Evolutionary conservation across 2,797 vertebrate species (phyloP).

Genomic region (Erethizon dorsatum): DNA sequence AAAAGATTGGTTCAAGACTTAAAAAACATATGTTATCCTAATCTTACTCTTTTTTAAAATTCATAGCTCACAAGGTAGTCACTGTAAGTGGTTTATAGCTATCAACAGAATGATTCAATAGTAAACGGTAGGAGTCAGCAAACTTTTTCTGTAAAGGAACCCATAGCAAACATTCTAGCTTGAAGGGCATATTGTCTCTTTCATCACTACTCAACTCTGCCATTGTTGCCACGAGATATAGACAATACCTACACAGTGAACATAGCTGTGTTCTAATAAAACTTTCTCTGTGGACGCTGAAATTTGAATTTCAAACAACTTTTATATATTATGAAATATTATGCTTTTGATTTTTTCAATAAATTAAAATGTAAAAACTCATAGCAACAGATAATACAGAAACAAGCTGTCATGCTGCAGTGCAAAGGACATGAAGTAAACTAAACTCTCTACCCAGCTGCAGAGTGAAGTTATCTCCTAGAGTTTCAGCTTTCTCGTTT

Average conservation of each 20-base stretch:
- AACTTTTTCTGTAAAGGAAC: background rate
- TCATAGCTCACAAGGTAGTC: too few relatives aligned
- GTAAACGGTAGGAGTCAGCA: background rate
- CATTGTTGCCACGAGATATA: too few relatives aligned
- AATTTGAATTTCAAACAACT: slow-evolving; percentile 7
- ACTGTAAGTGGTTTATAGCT: background rate
- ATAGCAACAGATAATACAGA: background rate
- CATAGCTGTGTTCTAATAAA: background rate
- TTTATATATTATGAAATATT: background rate
- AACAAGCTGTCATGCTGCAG: background rate
- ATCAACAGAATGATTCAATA: background rate
- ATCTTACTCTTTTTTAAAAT: background rate
- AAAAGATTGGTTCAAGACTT: background rate
- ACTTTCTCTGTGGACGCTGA: background rate
- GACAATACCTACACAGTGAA: background rate
- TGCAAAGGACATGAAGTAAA: background rate
- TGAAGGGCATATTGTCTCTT: background rate
- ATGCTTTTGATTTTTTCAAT: background rate
- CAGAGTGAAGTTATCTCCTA: background rate
- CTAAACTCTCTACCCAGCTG: rapidly evolving
- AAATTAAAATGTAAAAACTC: background rate
- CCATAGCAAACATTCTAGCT: background rate
- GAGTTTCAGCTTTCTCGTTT: background rate
- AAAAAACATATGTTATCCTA: background rate
- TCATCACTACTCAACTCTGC: background rate